A percentile compares a stretch with the other conserved stretches of the same genome.
Conservation (phyloP, 2,113 vertebrate species). For the Hoplias malabaricus region DNA sequence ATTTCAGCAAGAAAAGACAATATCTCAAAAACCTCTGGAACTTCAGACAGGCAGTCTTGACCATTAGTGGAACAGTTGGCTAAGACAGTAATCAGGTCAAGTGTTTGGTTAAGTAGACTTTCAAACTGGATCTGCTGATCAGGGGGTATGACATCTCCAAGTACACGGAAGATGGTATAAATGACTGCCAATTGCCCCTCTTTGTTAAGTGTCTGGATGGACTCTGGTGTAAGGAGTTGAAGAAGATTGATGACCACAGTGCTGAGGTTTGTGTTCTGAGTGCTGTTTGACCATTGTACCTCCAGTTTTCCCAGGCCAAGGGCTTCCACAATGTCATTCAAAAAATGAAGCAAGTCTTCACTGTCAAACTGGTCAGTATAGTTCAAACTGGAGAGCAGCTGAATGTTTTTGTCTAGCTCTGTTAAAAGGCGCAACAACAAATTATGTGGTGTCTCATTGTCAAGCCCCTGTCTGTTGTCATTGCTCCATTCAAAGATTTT, state of each 20-base stretch:
- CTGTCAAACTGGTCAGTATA: constrained; percentile 42
- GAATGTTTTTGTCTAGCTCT: constrained; percentile 52
- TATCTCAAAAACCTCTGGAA: constrained; percentile 61
- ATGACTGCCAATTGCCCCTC: constrained; percentile 55
- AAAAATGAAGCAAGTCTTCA: constrained; percentile 43
- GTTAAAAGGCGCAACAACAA: constrained; percentile 55
- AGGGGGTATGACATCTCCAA: constrained; percentile 56
- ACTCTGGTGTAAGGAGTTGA: constrained; percentile 55
- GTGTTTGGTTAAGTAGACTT: constrained; percentile 54
- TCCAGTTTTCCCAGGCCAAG: constrained; percentile 61
- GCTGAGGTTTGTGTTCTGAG: constrained; percentile 52
- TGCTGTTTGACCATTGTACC: constrained; percentile 47
- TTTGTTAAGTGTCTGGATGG: constrained; percentile 51
- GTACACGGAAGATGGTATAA: constrained; percentile 49
- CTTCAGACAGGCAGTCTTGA: constrained; percentile 54
- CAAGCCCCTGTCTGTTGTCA: constrained; percentile 26
- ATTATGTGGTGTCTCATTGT: constrained; percentile 47
- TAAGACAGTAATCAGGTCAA: constrained; percentile 55
- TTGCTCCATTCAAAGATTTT: neutral
- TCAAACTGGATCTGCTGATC: constrained; percentile 46
- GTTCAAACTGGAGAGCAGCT: constrained; percentile 34
- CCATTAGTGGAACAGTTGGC: constrained; percentile 46
- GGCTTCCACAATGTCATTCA: constrained; percentile 54
- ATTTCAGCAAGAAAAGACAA: constrained; percentile 54
- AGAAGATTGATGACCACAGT: constrained; percentile 52